These are phyloP conservation scores for Pangasius sanitwongsei DNA, from an alignment of 2,797 vertebrate genomes.

Conservation along the genomic window DNA sequence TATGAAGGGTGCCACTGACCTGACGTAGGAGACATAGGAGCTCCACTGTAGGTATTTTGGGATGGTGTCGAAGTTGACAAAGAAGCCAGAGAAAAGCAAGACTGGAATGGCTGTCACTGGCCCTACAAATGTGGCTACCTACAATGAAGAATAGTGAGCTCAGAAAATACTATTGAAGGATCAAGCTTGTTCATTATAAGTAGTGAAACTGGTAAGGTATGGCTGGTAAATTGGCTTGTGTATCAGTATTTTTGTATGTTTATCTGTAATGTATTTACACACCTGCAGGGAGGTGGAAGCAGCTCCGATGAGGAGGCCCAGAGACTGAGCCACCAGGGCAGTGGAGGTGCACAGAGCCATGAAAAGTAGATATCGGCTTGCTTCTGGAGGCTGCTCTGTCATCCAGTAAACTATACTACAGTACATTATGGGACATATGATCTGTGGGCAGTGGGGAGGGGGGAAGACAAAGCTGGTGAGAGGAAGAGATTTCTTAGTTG, in stretches of 20 bases:
- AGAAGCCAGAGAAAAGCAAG: constrained; percentile 97
- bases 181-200: not conserved
- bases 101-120: constrained; percentile 95
- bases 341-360: constrained; percentile 91
- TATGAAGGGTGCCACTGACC: constrained; percentile 71
- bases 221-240: not conserved
- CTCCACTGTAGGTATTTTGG: constrained; percentile 98
- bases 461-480: not conserved
- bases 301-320: constrained; percentile 94
- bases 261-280: constrained; percentile 14
- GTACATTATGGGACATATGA: constrained; percentile 93
- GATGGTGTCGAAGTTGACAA: constrained; percentile 98
- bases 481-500: not conserved
- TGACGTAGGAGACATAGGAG: constrained; percentile 96
- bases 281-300: constrained; percentile 97
- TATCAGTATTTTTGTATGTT: not conserved
- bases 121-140: constrained; percentile 98
- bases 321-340: constrained; percentile 92
- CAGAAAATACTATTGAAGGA: not conserved
- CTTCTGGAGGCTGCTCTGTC: constrained; percentile 94
- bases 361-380: constrained; percentile 89
- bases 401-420: constrained; percentile 99
- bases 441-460: constrained; percentile 66
- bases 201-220: not conserved
- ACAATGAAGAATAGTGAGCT: constrained; percentile 23